phyloP scores from a whole-genome alignment of 2,797 vertebrate species.

The Thalassophryne amazonica region DNA sequence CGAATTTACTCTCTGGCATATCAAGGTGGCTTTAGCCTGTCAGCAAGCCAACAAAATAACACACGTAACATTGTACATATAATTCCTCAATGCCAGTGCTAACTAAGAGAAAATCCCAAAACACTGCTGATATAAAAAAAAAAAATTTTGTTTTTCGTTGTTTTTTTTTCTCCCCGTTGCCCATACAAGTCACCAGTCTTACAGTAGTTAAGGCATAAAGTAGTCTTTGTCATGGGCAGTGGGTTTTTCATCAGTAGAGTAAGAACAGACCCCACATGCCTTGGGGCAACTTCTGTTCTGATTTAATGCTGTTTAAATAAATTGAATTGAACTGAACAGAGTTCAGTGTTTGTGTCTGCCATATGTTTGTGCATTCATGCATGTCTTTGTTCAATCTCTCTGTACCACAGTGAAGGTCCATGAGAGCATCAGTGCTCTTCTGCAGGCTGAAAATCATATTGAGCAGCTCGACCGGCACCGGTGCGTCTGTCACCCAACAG shows the following conservation, averaged over 20 bases:
- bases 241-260: conserved; percentile 24
- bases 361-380: conserved; percentile 45
- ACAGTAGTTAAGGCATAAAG: conserved; percentile 61
- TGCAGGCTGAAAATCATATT: conserved; percentile 25
- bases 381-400: conserved; percentile 30
- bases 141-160: conserved; percentile 20
- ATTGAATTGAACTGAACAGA: too few relatives aligned
- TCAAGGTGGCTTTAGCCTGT: conserved; percentile 2
- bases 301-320: too few relatives aligned
- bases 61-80: conserved; percentile 10
- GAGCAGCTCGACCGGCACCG: conserved; percentile 25
- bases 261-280: too few relatives aligned
- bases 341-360: conserved; percentile 31
- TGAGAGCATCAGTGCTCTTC: conserved; percentile 13
- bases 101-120: conserved; percentile 24
- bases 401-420: conserved; percentile 18
- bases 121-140: conserved; percentile 28
- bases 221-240: conserved; percentile 41
- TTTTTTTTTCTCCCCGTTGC: too few relatives aligned
- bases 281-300: too few relatives aligned
- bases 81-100: conserved; percentile 18
- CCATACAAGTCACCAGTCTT: conserved; percentile 34
- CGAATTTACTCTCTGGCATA: conserved; percentile 9
- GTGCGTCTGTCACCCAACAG: conserved; percentile 16
- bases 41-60: conserved; percentile 12